Base-by-base conservation (phyloP, 2,113 vertebrate species). In the Sciurus niger region DNA sequence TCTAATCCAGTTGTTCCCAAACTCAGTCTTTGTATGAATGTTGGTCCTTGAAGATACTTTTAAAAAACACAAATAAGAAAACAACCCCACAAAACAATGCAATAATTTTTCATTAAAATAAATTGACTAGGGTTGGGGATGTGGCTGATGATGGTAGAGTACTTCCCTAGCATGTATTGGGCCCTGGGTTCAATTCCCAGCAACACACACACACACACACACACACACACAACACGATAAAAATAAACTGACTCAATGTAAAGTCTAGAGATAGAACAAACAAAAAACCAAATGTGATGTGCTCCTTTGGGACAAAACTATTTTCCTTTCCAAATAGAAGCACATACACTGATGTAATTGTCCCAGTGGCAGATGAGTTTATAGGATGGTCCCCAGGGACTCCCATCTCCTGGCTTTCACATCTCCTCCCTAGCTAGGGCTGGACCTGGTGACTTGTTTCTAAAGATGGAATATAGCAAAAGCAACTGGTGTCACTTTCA, bases 181-280 rank as follows among this genome's bases (percentile, higher is more conserved):
- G 60, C 60, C 25, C 25, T 63, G 24, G 60, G 24, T 28, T 63
- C 24, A 63, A 63, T 63, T 8, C 60, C 60, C 60, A 63, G 60
- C 9, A 63, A 24, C 8, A 63, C 60, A 63, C 60, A 63, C 24
- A 63, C 60, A 28, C 58, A 24, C 20, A 25, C 24, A 60, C 58
- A 60, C 22, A 60, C 60, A 63, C 24, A 28, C 60, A 63, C 60
- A 25, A 22, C 55, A 58, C 22, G 24, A 63, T 28, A 48, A 74
- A 73, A 84, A 48, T 34, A 17, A 77, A 72, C 2, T 1, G 55
- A 55, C 24, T 86, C 30, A 7, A 76, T 77, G 77, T 63, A 55
- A 97, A 82, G 43, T 55, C 83, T 63, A 82, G 70, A 89, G 37
- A 13, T n/a, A 48, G 46, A 85, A 79, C 14, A 88, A 58, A 11